phyloP scores from a whole-genome alignment of 2,888 invertebrate genomes.

The Lottia gigantea region DNA sequence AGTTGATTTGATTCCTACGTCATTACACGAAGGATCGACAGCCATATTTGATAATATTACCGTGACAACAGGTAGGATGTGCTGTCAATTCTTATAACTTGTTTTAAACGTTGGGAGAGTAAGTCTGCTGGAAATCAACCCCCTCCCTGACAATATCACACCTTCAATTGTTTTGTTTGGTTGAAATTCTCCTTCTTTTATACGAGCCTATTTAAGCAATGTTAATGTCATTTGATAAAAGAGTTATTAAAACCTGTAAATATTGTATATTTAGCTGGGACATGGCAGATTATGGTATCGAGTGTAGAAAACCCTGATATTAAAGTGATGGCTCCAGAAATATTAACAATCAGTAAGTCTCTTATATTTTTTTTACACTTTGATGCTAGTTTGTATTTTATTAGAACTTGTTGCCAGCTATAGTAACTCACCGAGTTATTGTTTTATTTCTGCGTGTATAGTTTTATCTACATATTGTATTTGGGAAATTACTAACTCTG shows the following conservation, averaged over 20 bases:
- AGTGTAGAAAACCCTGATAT: slow-evolving; percentile 40
- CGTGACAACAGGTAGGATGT: neutral
- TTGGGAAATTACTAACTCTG: too few species aligned
- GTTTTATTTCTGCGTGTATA: too few species aligned
- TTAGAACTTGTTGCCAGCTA: neutral
- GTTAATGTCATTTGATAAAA: too few species aligned
- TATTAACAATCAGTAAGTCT: slow-evolving; percentile 33
- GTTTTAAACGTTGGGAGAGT: too few species aligned
- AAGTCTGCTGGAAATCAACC: too few species aligned
- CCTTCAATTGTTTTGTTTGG: too few species aligned
- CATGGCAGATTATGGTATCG: slow-evolving; percentile 34
- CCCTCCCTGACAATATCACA: too few species aligned
- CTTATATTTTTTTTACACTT: neutral
- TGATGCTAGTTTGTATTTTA: neutral
- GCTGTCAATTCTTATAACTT: slow-evolving; percentile 14
- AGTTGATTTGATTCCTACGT: neutral
- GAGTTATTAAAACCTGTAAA: too few species aligned
- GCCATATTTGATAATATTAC: slow-evolving; percentile 6
- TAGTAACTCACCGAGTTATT: too few species aligned
- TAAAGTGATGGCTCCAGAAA: slow-evolving; percentile 35
- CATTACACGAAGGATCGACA: neutral
- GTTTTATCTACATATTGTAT: too few species aligned
- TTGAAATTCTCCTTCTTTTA: too few species aligned
- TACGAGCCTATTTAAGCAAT: too few species aligned
- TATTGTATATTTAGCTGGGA: slow-evolving; percentile 37